Conservation (phyloP, 2,797 vertebrate species). For the Gymnothorax javanicus region DNA sequence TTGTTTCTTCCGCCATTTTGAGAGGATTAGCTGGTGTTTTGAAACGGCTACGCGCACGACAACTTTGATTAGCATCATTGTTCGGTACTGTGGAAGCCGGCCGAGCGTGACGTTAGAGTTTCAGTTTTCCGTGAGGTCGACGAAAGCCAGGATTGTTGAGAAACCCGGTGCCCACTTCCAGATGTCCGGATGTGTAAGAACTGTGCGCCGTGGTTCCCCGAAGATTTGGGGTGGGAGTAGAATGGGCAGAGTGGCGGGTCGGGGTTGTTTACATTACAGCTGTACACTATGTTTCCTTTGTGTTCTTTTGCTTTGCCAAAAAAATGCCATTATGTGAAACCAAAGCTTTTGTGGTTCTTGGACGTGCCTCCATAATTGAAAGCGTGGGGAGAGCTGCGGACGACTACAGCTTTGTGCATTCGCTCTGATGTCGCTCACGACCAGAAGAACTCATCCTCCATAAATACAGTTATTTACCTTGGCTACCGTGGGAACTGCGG, state of each 20-base stretch:
- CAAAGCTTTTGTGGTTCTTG: not conserved
- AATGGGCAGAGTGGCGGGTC: not conserved
- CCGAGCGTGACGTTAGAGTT: not conserved
- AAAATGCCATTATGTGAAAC: slow-evolving; percentile 6
- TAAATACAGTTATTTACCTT: slow-evolving; percentile 4
- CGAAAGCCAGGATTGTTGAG: not conserved
- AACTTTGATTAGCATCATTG: not conserved
- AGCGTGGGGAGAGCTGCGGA: not conserved
- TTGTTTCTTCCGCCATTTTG: not conserved
- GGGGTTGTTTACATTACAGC: not conserved
- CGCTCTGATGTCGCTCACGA: not conserved
- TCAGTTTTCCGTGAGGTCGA: not conserved
- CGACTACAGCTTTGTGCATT: not conserved
- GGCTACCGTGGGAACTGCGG: not conserved
- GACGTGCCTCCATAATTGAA: not conserved
- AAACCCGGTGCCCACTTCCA: not conserved
- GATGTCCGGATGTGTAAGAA: not conserved
- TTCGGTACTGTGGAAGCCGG: not conserved
- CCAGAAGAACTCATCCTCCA: not conserved
- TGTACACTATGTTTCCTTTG: not conserved
- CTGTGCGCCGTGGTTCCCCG: not conserved
- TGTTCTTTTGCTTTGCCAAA: not conserved
- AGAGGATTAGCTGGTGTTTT: not conserved
- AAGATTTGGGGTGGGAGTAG: not conserved
- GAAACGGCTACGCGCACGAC: not conserved